A percentile compares a stretch with the other conserved stretches of the same genome.
These are phyloP conservation scores for Sprattus sprattus DNA, from an alignment of 2,113 vertebrate genomes.

Conservation along the genomic window DNA sequence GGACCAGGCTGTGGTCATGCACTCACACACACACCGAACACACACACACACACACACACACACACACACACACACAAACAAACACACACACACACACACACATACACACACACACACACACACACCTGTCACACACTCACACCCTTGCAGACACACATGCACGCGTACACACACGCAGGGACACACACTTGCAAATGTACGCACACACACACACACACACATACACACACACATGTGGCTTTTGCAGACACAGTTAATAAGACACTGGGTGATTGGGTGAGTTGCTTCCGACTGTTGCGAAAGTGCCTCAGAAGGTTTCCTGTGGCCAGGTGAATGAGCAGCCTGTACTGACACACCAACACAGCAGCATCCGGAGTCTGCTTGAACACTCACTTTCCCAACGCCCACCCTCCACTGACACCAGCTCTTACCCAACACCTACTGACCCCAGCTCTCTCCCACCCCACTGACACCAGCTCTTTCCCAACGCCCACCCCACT, in stretches of 20 bases:
- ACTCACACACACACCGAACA: neutral
- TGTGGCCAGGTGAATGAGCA: constrained; percentile 67
- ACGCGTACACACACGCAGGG: neutral
- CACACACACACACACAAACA: constrained; percentile 42
- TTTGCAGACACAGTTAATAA: constrained; percentile 54
- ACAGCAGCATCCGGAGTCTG: constrained; percentile 43
- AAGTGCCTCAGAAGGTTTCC: constrained; percentile 38
- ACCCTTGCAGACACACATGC: neutral
- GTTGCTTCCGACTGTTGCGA: constrained; percentile 35
- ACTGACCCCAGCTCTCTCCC: too few species aligned
- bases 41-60: constrained; percentile 30
- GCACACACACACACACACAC: constrained; percentile 18
- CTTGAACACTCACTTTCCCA: constrained; percentile 3
- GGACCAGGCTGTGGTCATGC: constrained; percentile 47
- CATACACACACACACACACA: constrained; percentile 33
- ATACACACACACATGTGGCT: neutral
- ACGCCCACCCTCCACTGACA: neutral
- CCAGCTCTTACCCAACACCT: too few species aligned
- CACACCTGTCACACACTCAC: neutral
- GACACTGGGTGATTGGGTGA: constrained; percentile 44
- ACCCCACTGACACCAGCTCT: too few species aligned
- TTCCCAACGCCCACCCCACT: too few species aligned
- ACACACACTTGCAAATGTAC: neutral
- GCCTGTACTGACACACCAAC: constrained; percentile 49
- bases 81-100: constrained; percentile 36